Evolutionary conservation across 1,140 invertebrate species (phyloP), one percentile per base, ranked within the genome.

Genomic region (Lithobius niger): DNA sequence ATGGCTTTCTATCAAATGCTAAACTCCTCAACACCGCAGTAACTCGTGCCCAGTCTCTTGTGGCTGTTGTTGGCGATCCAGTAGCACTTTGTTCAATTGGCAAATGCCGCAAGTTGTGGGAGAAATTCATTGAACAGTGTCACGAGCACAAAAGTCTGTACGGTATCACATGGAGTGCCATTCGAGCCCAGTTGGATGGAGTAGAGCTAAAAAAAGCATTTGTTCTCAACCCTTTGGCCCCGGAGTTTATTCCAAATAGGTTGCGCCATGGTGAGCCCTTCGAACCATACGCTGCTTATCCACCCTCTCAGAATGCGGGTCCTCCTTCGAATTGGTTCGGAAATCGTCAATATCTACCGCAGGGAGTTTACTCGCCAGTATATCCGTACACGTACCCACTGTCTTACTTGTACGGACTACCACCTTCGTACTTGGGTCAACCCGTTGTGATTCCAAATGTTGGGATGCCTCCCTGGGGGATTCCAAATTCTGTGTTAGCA

Each of bases 51-150:
- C 86, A 88, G 67, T 86, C 83, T 61, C 65, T 91, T n/a, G 85
- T 93, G 0, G 85, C 84, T 1, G 85, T 90, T 4, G 84, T 92
- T 2, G 88, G 88, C 1, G 88, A 92, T 72, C 88, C 88, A 0
- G 77, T 91, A 0, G 85, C 87, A 1, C 69, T 92, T 0, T 86
- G 86, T 59, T 84, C 87, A 0, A 79, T 88, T 40, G 88, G 88
- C 19, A 79, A 83, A 49, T 92, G 88, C 70, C 78, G 78, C 57
- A 83, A 84, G 71, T 77, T 89, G 0, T 91, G 88, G 88, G 84
- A 86, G 62, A 76, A 81, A 51, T 91, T 86, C 63, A 77, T 91
- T 43, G 77, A 82, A 49, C 79, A 81, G 42, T 86, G 83, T 64
- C 75, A 82, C 60, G 73, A 82, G 61, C 80, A 84, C 57, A 79